Evolutionary conservation across 1,140 invertebrate genomes (phyloP).

Genomic region (Polypedilum pembai): DNA sequence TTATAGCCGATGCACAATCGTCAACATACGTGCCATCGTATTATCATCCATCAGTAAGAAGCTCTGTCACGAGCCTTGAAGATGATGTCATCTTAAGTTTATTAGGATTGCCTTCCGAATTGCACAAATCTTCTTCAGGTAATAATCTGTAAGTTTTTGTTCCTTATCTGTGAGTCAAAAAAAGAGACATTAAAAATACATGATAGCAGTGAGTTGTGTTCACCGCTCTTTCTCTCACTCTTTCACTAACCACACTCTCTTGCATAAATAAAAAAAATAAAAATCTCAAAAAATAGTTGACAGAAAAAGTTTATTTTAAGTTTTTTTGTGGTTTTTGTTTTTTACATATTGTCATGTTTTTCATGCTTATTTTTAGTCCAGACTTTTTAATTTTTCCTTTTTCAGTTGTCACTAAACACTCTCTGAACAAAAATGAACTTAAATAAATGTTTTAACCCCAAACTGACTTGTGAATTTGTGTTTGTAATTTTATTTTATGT

Average conservation of each 20-base stretch:
- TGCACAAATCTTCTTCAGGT: conserved; percentile 40
- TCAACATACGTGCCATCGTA: conserved; percentile 31
- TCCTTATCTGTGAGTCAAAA: conserved; percentile 31
- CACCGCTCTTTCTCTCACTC: background rate
- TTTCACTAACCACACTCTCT: background rate
- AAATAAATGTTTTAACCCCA: no score
- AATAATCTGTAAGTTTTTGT: conserved; percentile 61
- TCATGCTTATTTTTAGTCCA: background rate
- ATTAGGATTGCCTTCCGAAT: conserved; percentile 61
- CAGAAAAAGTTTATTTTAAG: background rate
- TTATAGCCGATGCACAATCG: conserved; percentile 31
- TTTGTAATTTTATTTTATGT: background rate
- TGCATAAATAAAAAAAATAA: conserved; percentile 16
- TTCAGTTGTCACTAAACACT: background rate
- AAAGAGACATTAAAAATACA: background rate
- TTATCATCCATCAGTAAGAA: conserved; percentile 38
- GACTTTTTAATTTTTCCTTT: background rate
- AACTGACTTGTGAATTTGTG: no score
- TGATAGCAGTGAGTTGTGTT: background rate
- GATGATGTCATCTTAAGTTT: conserved; percentile 81
- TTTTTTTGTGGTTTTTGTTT: conserved; percentile 22
- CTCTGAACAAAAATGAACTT: background rate
- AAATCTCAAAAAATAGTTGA: background rate
- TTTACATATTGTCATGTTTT: background rate
- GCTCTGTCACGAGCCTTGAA: conserved; percentile 73